phyloP scores from a whole-genome alignment of 2,888 invertebrate genomes.

The Apotomis capreana region DNA sequence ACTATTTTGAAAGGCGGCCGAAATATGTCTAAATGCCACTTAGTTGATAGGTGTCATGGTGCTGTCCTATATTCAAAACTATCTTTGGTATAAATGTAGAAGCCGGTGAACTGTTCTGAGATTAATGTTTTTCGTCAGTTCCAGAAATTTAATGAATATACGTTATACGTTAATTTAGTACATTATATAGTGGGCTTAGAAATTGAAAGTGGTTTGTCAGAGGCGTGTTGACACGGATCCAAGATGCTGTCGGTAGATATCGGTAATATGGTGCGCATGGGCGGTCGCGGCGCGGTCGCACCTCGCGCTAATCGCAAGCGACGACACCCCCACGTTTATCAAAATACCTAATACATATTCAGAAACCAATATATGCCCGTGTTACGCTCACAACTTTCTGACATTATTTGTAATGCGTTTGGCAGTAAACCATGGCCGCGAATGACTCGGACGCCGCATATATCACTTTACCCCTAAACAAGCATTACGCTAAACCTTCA shows the following conservation, averaged over 20 bases:
- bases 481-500: not conserved
- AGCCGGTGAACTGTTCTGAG: conserved; percentile 16
- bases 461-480: not conserved
- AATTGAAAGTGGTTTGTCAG: conserved; percentile 71
- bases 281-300: conserved; percentile 45
- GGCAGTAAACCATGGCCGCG: conserved; percentile 56
- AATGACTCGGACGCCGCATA: conserved; percentile 43
- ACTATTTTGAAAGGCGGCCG: conserved; percentile 67
- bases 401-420: conserved; percentile 67
- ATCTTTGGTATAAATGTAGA: conserved; percentile 45
- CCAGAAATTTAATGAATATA: conserved; percentile 30
- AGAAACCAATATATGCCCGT: conserved; percentile 52
- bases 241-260: conserved; percentile 80
- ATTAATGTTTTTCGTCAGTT: conserved; percentile 21
- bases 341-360: conserved; percentile 51
- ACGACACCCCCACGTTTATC: conserved; percentile 67
- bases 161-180: conserved; percentile 12
- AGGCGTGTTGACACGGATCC: conserved; percentile 74
- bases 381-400: conserved; percentile 59
- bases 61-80: conserved; percentile 51
- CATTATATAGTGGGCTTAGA: conserved; percentile 45
- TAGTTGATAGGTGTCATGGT: conserved; percentile 62
- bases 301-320: conserved; percentile 60
- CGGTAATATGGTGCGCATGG: conserved; percentile 71
- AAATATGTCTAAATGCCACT: conserved; percentile 62